Evolutionary conservation across 2,797 vertebrate genomes (phyloP).

Genomic region (Rallus crepitans): DNA sequence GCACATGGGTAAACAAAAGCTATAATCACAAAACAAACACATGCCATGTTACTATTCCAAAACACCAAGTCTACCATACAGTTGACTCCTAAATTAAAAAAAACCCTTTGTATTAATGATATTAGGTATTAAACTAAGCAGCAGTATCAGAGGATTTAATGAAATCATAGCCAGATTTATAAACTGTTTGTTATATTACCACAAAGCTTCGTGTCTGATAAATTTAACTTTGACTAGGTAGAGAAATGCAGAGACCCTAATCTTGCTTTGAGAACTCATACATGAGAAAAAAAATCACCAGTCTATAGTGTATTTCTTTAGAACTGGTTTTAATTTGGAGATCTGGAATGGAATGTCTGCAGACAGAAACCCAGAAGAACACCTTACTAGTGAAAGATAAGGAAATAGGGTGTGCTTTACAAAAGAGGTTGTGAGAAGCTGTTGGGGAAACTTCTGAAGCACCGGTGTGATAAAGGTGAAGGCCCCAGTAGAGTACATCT

Average conservation of each 20-base stretch:
- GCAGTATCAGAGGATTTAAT: constrained; percentile 29
- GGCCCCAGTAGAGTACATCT: background rate
- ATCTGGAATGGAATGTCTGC: constrained; percentile 14
- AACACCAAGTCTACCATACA: background rate
- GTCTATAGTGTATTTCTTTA: background rate
- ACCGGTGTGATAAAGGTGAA: background rate
- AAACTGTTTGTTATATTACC: background rate
- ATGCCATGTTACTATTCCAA: background rate
- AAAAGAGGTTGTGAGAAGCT: background rate
- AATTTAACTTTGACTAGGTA: constrained; percentile 13
- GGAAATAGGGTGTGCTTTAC: background rate
- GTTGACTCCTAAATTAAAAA: background rate
- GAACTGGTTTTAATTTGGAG: constrained; percentile 34
- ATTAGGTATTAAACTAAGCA: background rate
- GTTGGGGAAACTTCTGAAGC: background rate
- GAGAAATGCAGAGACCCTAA: constrained; percentile 16
- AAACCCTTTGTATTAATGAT: background rate
- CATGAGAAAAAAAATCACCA: background rate
- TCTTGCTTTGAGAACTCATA: background rate
- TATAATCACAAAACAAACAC: constrained; percentile 29
- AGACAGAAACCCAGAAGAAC: background rate
- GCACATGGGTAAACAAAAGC: constrained; percentile 49
- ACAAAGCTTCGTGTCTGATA: background rate
- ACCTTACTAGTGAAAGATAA: background rate
- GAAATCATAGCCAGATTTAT: background rate